Evolutionary conservation across 1,140 invertebrate genomes (phyloP).

Genomic region (Chelonus insularis): DNA sequence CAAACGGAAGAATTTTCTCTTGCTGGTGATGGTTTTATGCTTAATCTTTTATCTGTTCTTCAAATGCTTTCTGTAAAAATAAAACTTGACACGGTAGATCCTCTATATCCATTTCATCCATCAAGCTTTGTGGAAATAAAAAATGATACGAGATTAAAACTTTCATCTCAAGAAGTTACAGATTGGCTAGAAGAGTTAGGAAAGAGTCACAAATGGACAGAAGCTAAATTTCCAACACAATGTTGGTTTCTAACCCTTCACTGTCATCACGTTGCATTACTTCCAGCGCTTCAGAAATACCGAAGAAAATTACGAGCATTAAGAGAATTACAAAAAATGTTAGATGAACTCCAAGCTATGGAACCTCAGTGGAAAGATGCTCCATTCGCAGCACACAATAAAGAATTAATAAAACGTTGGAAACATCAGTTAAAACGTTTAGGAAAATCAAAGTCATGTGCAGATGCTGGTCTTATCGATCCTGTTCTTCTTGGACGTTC

Average conservation of each 20-base stretch:
- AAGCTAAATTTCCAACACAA: constrained; percentile 90
- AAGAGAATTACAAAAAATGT: constrained; percentile 86
- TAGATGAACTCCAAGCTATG: constrained; percentile 81
- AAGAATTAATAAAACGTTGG: constrained; percentile 84
- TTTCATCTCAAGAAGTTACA: constrained; percentile 76
- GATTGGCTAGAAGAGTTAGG: constrained; percentile 72
- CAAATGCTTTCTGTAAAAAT: constrained; percentile 87
- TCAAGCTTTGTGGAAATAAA: constrained; percentile 75
- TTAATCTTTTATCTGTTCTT: constrained; percentile 88
- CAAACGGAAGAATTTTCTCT: constrained; percentile 83
- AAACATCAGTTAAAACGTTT: constrained; percentile 77
- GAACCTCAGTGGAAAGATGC: constrained; percentile 83
- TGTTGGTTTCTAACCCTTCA: constrained; percentile 96
- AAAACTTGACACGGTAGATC: constrained; percentile 82
- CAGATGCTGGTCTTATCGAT: constrained; percentile 85
- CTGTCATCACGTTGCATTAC: constrained; percentile 86
- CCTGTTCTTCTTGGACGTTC: constrained; percentile 76
- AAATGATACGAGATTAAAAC: constrained; percentile 84
- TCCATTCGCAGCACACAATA: constrained; percentile 77
- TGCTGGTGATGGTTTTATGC: constrained; percentile 91
- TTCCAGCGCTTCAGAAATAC: constrained; percentile 87
- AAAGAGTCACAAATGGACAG: constrained; percentile 66
- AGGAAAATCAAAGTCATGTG: constrained; percentile 80
- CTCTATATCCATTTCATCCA: constrained; percentile 85
- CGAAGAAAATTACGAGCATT: constrained; percentile 80